Base-by-base conservation (phyloP, 2,888 invertebrate genomes). In the Sesamia inferens region DNA sequence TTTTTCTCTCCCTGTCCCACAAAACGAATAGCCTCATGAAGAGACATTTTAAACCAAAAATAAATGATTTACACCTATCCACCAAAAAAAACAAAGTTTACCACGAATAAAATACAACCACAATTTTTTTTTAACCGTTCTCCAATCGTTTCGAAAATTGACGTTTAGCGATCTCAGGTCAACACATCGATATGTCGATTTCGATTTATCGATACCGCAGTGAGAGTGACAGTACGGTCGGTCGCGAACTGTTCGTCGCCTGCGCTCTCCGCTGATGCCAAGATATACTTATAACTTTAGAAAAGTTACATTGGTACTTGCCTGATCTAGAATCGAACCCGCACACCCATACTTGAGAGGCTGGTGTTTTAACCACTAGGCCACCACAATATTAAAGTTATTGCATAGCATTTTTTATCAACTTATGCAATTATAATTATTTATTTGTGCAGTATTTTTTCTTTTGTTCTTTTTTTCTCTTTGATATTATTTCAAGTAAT, bases 211-310 rank as follows among this genome's bases (percentile, higher is more conserved):
- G 83, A 83, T 86, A 68, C 55, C 70, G 70, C 65, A 81, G 85
- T 87, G 90, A 89, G 90, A 84, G 85, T 89, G 85, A 87, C 82
- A 84, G 91, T 86, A 91, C 88, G 93, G 90, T 88, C 89, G 90
- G 91, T 90, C 87, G 89, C 84, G 87, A 87, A 95, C 94, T 95
- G 93, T 88, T 87, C 88, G 87, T 92, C 90, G 92, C 88, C 83
- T 89, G 93, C 91, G 91, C 91, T 87, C 89, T 90, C 88, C 91
- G 89, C 90, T 89, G 90, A 88, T 90, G 74, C 93, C 94, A 96
- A 96, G n/a, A n/a, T n/a, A n/a, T n/a, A n/a, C n/a, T n/a, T n/a
- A n/a, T n/a, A n/a, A n/a, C n/a, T n/a, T n/a, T n/a, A n/a, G n/a
- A n/a, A n/a, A n/a, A n/a, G n/a, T n/a, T n/a, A n/a, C n/a, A n/a